Evolutionary conservation across 2,888 invertebrate genomes (phyloP), one percentile per base, ranked within the genome.

Genomic region (Ferrisia virgata): DNA sequence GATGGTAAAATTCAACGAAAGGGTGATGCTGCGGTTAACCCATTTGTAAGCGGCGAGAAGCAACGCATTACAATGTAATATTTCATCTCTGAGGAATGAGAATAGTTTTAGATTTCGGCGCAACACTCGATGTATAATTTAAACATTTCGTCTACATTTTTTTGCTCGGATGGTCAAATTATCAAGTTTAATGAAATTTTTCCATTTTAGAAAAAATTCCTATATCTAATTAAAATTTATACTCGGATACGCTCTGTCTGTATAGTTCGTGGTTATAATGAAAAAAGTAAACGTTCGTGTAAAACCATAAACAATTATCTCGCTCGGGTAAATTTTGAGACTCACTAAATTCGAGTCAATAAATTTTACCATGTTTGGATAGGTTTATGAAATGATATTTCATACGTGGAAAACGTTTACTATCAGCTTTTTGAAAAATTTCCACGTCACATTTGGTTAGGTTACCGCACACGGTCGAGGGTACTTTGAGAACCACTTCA

Each of bases 11-110:
- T 64, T 25, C 58, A 11, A 28, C 11, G 25, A 64, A 28, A 11
- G 58, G 58, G 13, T 64, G 58, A 28, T 64, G 58, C 28, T 64
- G 58, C 28, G 58, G 58, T 64, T 64, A 64, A 64, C 58, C 58
- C 58, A 64, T 64, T 64, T 64, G 58, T 64, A 64, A 64, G 58
- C 58, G 58, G 58, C 28, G 13, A 64, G 58, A 64, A 64, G 58
- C 25, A 64, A 64, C 58, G 28, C 58, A 64, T 64, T 64, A 64
- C 58, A 64, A 25, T 28, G 58, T 64, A 64, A 64, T 64, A 64
- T 64, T 64, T 64, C 58, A 64, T 64, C 13, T 64, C 28, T 64
- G 3, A 28, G 28, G 58, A 28, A 64, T 64, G 58, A 64, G 58
- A 64, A 28, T 28, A 64, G 58, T 28, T 64, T 64, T 64, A 28